Evolutionary conservation across 2,113 vertebrate genomes (phyloP).

Genomic region (Phainopepla nitens): DNA sequence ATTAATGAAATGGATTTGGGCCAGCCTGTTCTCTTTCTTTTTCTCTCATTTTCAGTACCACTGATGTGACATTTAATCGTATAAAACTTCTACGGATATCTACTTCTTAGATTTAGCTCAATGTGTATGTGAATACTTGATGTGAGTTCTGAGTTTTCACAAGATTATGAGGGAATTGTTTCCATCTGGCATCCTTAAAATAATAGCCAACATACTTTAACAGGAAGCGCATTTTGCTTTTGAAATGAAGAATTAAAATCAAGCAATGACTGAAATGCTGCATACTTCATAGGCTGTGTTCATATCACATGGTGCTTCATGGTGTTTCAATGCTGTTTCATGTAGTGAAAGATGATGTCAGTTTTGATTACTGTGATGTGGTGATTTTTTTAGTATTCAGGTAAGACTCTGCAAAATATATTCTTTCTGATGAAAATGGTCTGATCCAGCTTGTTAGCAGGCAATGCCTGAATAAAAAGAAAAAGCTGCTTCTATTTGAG

Average conservation of each 20-base stretch:
- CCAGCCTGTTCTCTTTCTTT: background rate
- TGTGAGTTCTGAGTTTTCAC: background rate
- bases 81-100: background rate
- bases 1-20: slow-evolving; percentile 16
- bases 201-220: background rate
- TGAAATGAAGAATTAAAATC: background rate
- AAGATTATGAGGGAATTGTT: background rate
- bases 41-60: background rate
- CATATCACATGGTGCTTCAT: background rate
- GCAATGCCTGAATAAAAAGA: background rate
- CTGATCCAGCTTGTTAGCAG: background rate
- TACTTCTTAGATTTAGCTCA: background rate
- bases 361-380: background rate
- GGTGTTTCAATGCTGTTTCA: background rate
- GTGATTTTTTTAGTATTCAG: background rate
- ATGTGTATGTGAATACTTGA: background rate
- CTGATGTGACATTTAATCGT: background rate
- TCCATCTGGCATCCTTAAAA: background rate
- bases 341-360: background rate
- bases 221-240: background rate
- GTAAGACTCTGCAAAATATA: background rate
- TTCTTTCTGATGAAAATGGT: background rate
- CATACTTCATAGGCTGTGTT: background rate
- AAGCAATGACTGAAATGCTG: background rate
- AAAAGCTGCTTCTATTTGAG: background rate